Conservation (phyloP, 1,140 invertebrate species). For the Saccostrea cuccullata region DNA sequence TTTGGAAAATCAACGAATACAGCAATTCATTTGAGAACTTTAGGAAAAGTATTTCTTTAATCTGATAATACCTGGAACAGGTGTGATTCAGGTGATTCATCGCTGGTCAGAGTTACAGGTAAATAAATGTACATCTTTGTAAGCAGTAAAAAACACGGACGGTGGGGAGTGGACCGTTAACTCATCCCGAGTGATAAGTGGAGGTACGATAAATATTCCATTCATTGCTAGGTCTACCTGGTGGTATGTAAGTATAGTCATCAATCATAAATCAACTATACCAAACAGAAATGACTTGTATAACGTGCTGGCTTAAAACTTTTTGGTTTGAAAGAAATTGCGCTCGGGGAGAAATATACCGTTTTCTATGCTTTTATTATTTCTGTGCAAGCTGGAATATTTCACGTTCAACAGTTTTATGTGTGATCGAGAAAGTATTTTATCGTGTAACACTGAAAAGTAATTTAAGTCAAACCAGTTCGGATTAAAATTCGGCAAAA, state of each 20-base stretch:
- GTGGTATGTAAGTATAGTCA: not conserved
- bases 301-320: not conserved
- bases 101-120: slow-evolving; percentile 15
- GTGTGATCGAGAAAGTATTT: slow-evolving; percentile 23
- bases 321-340: not conserved
- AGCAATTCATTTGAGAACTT: not conserved
- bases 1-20: not conserved
- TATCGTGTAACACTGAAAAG: not conserved
- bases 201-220: slow-evolving; percentile 4
- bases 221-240: not conserved
- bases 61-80: not conserved
- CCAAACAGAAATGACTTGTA: not conserved
- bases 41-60: not conserved
- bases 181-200: slow-evolving; percentile 3
- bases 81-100: slow-evolving; percentile 6
- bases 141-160: not conserved
- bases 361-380: not conserved
- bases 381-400: not conserved
- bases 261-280: not conserved
- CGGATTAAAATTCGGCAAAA: not conserved
- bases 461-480: not conserved
- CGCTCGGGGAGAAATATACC: not conserved
- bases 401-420: not conserved
- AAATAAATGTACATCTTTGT: slow-evolving; percentile 3
- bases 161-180: not conserved